Evolutionary conservation across 1,140 invertebrate genomes (phyloP), one percentile per base, ranked within the genome.

Genomic region (Micrasema longulum): DNA sequence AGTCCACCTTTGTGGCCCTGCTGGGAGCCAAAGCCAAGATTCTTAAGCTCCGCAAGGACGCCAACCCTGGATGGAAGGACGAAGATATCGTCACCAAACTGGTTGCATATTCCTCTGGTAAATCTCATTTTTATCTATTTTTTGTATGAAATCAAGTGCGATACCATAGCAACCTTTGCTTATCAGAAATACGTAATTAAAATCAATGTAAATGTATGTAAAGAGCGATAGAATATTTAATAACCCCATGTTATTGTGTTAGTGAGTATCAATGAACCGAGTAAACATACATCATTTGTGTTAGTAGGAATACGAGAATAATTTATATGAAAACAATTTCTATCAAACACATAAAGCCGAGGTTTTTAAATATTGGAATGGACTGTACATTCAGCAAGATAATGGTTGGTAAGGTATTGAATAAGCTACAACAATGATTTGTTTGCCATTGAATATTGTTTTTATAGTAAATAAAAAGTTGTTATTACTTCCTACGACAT

Each of bases 11-110:
- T 10, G 93, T 97, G 0, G 93, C 92, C 0, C 85, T 99, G 12
- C 84, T 99, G 1, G 95, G 95, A 1, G 97, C 98, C 1, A 93
- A 97, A 80, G 91, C 92, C 5, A 89, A 89, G 69, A 89, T 89
- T 36, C 87, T 98, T 36, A 84, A 90, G 67, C 86, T 88, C 76
- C 82, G 90, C 14, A 92, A 94, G 81, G 86, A 89, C 69, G 80
- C 89, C 75, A 87, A 93, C 80, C 91, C 93, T 0, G 90, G 94
- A 31, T 89, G 91, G 86, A 91, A 90, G 11, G 96, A 98, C 41
- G 88, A 89, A 6, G 91, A 95, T 18, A 94, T 98, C 35, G 88
- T 96, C 45, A 89, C 90, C 0, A 94, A 95, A 83, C 87, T 99
- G 2, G 92, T 99, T 1, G 96, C 91, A 23, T 99, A 99, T 78